These are phyloP conservation scores for Cervus canadensis DNA, from an alignment of 2,113 vertebrate species.

Conservation along the genomic window DNA sequence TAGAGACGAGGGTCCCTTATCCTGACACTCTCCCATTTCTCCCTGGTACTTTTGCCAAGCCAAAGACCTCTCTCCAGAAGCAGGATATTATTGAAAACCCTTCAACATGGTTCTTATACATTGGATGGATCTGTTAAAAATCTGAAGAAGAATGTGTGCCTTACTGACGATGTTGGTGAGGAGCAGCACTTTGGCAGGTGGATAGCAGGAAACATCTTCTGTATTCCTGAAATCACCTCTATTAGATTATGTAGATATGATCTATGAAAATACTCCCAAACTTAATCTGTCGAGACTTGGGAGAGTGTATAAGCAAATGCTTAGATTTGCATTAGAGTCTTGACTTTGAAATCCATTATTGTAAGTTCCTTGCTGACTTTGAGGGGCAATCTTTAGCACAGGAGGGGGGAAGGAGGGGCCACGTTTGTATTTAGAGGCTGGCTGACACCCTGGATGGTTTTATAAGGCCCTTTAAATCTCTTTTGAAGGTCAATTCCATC, in stretches of 20 bases:
- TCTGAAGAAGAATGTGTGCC: constrained; percentile 65
- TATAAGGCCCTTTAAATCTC: constrained; percentile 78
- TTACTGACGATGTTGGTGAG: constrained; percentile 65
- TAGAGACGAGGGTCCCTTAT: constrained; percentile 59
- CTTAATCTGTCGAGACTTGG: constrained; percentile 83
- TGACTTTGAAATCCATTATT: constrained; percentile 88
- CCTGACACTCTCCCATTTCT: constrained; percentile 39
- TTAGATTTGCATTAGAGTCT: constrained; percentile 88
- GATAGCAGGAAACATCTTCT: constrained; percentile 66
- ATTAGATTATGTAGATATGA: constrained; percentile 88
- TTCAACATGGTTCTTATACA: constrained; percentile 66
- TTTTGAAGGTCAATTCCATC: constrained; percentile 80
- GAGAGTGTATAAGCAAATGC: constrained; percentile 84
- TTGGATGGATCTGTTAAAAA: constrained; percentile 55
- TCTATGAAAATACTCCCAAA: constrained; percentile 85
- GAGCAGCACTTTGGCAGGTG: background rate
- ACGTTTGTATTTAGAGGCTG: constrained; percentile 74
- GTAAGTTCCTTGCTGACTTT: constrained; percentile 83
- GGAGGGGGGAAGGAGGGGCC: constrained; percentile 72
- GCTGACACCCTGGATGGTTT: constrained; percentile 54
- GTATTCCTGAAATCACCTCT: constrained; percentile 81
- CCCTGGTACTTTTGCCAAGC: constrained; percentile 1
- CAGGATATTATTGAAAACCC: constrained; percentile 67
- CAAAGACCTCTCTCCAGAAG: constrained; percentile 60
- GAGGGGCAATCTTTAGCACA: constrained; percentile 78